Conservation (phyloP, 2,797 vertebrate genomes). For the Microctenopoma lineatum region DNA sequence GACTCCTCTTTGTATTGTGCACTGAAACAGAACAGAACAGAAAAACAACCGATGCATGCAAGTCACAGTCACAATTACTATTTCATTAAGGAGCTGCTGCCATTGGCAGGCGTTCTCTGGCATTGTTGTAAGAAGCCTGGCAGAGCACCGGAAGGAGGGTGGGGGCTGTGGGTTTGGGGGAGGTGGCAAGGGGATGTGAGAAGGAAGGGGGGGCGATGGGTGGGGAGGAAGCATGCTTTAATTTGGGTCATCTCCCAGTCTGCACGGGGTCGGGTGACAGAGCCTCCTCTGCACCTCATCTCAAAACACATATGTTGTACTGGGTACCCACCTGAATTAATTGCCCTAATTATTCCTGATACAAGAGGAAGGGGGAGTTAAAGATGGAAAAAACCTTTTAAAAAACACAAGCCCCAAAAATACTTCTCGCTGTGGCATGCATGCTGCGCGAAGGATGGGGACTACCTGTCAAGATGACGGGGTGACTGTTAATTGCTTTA, state of each 20-base stretch:
- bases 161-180: slow-evolving; percentile 33
- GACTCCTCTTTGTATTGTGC: slow-evolving; percentile 57
- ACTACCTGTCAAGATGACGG: slow-evolving; percentile 77
- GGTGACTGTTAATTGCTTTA: slow-evolving; percentile 74
- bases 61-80: slow-evolving; percentile 82
- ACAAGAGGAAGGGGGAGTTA: slow-evolving; percentile 42
- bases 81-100: slow-evolving; percentile 81
- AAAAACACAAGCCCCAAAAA: slow-evolving; percentile 45
- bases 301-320: slow-evolving; percentile 81
- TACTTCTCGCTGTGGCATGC: slow-evolving; percentile 45
- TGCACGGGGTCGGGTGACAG: slow-evolving; percentile 73
- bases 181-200: slow-evolving; percentile 27
- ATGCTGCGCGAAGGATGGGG: slow-evolving; percentile 68
- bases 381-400: slow-evolving; percentile 13
- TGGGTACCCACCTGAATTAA: slow-evolving; percentile 81
- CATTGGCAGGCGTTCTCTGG: slow-evolving; percentile 71
- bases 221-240: slow-evolving; percentile 72
- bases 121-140: slow-evolving; percentile 70
- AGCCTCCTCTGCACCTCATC: slow-evolving; percentile 73
- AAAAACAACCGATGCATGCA: slow-evolving; percentile 72
- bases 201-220: slow-evolving; percentile 49
- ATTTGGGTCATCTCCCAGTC: slow-evolving; percentile 84
- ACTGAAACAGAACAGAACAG: slow-evolving; percentile 68
- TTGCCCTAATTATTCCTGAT: slow-evolving; percentile 84
- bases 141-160: slow-evolving; percentile 59